A percentile compares a stretch with the other conserved stretches of the same genome.
Evolutionary conservation across 92 coral and sea anemone species (phyloP).

Genomic region (Epizoanthus scotinus): DNA sequence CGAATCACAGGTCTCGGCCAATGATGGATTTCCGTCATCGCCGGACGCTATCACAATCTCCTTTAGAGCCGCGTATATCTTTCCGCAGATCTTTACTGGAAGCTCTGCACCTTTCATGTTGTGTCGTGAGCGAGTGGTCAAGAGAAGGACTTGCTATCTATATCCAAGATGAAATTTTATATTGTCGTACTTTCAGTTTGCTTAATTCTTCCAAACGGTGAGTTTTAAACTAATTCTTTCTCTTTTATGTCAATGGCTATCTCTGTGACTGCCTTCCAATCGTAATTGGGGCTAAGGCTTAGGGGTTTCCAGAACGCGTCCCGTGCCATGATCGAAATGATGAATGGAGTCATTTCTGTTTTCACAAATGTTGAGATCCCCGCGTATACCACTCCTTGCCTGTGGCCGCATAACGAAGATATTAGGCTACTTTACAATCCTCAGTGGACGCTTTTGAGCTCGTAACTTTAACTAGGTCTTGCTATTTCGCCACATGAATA

Average conservation of each 20-base stretch:
- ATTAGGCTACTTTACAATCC: background rate
- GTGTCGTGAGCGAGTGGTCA: background rate
- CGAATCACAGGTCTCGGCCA: background rate
- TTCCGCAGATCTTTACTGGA: background rate
- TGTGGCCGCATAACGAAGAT: background rate
- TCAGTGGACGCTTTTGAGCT: no score
- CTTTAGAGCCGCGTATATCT: background rate
- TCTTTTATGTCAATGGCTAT: background rate
- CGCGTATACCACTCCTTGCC: conserved; percentile 5
- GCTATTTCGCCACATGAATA: no score
- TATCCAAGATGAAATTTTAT: conserved; percentile 6
- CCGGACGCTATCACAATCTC: background rate
- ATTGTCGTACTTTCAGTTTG: conserved; percentile 24
- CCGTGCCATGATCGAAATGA: no score
- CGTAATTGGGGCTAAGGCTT: background rate
- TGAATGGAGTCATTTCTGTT: background rate
- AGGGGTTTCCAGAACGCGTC: background rate
- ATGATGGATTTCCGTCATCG: background rate
- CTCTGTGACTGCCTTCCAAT: no score
- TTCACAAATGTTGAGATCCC: background rate
- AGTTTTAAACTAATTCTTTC: background rate
- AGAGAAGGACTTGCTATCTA: background rate
- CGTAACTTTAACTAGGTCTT: background rate
- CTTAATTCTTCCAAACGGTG: conserved; percentile 20
- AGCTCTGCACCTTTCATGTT: background rate